phyloP scores from a whole-genome alignment of 1,140 invertebrate species.

The Coptotermes formosanus region DNA sequence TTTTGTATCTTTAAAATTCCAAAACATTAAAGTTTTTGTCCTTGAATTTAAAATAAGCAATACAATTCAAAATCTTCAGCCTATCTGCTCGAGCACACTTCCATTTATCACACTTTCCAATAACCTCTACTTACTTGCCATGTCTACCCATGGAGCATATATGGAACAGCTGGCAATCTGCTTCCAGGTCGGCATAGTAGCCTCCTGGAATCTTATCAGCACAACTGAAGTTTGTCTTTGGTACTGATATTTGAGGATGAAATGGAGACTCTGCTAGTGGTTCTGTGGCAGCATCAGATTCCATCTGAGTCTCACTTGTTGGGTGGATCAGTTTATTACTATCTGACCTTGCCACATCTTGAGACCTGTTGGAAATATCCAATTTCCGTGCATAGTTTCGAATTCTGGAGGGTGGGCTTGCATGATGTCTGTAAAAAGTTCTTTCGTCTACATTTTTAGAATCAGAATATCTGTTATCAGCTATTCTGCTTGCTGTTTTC shows the following conservation, averaged over 20 bases:
- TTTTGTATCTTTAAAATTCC: no score
- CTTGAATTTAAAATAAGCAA: background rate
- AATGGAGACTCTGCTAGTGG: background rate
- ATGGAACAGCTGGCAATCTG: conserved; percentile 53
- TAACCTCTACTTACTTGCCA: conserved; percentile 39
- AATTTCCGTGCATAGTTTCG: background rate
- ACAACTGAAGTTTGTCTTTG: conserved; percentile 59
- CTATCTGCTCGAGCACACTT: background rate
- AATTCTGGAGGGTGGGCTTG: background rate
- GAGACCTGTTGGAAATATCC: background rate
- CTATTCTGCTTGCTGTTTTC: background rate
- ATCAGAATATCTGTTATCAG: background rate
- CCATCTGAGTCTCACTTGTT: background rate
- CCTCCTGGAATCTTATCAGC: conserved; percentile 57
- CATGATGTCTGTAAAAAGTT: background rate
- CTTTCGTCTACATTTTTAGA: background rate
- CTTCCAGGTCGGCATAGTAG: conserved; percentile 61
- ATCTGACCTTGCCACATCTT: background rate
- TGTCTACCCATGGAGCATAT: conserved; percentile 44
- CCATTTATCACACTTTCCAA: background rate
- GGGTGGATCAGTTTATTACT: background rate
- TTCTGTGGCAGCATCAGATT: background rate
- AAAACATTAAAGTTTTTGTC: background rate
- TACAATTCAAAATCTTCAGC: background rate
- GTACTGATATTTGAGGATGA: conserved; percentile 39